Conservation (phyloP, 2,113 vertebrate genomes). For the Anseranas semipalmata region DNA sequence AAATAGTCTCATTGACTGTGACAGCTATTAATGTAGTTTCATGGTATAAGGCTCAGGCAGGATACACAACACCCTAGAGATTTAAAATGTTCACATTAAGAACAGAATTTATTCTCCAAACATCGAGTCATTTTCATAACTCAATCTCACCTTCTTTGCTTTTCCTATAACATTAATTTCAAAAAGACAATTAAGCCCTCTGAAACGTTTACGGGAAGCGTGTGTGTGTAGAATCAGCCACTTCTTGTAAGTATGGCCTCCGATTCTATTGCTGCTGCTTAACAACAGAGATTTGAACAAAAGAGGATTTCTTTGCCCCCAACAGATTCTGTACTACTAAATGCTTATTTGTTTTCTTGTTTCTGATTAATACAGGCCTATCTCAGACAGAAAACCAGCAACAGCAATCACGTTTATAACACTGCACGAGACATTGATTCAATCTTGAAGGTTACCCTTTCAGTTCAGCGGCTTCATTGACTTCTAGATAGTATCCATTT, state of each 20-base stretch:
- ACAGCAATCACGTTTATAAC: not conserved
- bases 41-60: not conserved
- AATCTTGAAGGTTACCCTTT: constrained; percentile 43
- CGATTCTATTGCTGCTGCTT: not conserved
- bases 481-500: constrained; percentile 32
- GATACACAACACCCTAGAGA: not conserved
- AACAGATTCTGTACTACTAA: not conserved
- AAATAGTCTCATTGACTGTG: constrained; percentile 2
- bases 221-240: not conserved
- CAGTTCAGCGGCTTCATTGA: constrained; percentile 58
- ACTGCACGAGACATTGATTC: not conserved
- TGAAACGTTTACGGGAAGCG: not conserved
- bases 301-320: not conserved
- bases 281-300: not conserved
- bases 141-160: not conserved
- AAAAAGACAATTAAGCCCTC: not conserved
- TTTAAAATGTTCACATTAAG: not conserved
- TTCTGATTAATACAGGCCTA: not conserved
- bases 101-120: not conserved
- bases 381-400: not conserved
- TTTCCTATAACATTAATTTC: not conserved
- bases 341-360: not conserved
- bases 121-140: not conserved
- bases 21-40: not conserved
- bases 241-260: not conserved